These are phyloP conservation scores for Lepidothrix coronata DNA, from an alignment of 2,113 vertebrate species.

Conservation along the genomic window DNA sequence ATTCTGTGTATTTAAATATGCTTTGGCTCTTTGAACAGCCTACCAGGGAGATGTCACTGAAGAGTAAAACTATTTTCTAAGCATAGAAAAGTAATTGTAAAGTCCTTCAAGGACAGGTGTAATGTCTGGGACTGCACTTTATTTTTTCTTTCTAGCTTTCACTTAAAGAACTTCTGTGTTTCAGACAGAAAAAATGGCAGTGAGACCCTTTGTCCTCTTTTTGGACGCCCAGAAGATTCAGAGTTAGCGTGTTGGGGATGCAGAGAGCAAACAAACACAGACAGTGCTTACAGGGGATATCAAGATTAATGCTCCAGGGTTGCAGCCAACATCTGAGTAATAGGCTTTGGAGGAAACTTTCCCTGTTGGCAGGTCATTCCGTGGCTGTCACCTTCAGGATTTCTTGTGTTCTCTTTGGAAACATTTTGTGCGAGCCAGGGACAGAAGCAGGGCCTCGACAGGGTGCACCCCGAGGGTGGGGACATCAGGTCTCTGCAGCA, in stretches of 20 bases:
- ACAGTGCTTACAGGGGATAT: not conserved
- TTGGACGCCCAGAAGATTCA: not conserved
- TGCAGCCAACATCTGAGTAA: not conserved
- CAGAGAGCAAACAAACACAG: not conserved
- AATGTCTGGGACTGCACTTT: not conserved
- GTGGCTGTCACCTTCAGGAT: not conserved
- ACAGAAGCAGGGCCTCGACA: not conserved
- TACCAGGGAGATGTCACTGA: not conserved
- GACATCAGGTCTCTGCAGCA: not conserved
- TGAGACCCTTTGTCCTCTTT: not conserved
- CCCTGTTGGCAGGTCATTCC: not conserved
- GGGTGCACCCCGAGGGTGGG: fast-evolving
- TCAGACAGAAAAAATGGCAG: not conserved
- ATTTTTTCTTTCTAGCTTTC: not conserved
- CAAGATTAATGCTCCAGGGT: not conserved
- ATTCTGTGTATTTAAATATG: not conserved
- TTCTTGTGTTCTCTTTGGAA: not conserved
- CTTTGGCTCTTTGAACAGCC: not conserved
- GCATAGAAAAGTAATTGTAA: not conserved
- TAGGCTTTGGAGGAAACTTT: not conserved
- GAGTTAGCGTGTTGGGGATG: not conserved
- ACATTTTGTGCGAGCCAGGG: not conserved
- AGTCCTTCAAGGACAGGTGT: not conserved
- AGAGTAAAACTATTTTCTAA: not conserved
- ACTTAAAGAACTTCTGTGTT: not conserved